phyloP scores from a whole-genome alignment of 2,797 vertebrate genomes.

The Valencia hispanica region DNA sequence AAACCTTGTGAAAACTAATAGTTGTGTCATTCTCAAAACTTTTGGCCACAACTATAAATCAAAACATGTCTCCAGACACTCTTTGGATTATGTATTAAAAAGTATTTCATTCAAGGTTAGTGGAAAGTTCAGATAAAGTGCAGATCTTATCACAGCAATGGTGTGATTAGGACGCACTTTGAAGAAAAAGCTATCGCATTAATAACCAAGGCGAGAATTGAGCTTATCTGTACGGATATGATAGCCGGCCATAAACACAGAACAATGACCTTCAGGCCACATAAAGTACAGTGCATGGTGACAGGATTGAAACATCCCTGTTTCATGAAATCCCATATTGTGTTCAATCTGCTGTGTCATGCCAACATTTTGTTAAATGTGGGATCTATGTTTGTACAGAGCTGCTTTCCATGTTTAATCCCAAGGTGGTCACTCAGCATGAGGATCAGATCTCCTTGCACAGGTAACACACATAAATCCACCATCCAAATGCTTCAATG shows the following conservation, averaged over 20 bases:
- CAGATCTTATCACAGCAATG: not conserved
- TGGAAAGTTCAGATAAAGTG: slow-evolving; percentile 21
- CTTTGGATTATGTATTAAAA: slow-evolving; percentile 6
- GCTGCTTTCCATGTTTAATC: slow-evolving; percentile 78
- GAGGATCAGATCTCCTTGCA: slow-evolving; percentile 32
- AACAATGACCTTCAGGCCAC: slow-evolving; percentile 26
- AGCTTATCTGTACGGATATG: slow-evolving; percentile 51
- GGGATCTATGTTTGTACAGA: slow-evolving; percentile 58
- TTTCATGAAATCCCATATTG: slow-evolving; percentile 1
- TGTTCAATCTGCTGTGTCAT: not conserved
- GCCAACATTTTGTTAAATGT: not conserved
- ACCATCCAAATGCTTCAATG: slow-evolving; percentile 1
- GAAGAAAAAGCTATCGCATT: slow-evolving; percentile 8
- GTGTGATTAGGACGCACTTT: slow-evolving; percentile 1
- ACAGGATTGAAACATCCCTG: slow-evolving; percentile 7
- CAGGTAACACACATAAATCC: slow-evolving; percentile 59
- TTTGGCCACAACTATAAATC: too few species aligned
- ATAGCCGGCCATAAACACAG: slow-evolving; percentile 48
- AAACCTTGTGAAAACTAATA: too few species aligned
- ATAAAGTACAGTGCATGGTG: not conserved
- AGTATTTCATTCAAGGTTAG: slow-evolving; percentile 5
- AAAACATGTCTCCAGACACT: not conserved
- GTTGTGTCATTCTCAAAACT: too few species aligned
- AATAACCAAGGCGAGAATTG: not conserved
- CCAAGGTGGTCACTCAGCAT: slow-evolving; percentile 47